phyloP scores from a whole-genome alignment of 2,888 invertebrate species.

The Trachelus iudaicus region DNA sequence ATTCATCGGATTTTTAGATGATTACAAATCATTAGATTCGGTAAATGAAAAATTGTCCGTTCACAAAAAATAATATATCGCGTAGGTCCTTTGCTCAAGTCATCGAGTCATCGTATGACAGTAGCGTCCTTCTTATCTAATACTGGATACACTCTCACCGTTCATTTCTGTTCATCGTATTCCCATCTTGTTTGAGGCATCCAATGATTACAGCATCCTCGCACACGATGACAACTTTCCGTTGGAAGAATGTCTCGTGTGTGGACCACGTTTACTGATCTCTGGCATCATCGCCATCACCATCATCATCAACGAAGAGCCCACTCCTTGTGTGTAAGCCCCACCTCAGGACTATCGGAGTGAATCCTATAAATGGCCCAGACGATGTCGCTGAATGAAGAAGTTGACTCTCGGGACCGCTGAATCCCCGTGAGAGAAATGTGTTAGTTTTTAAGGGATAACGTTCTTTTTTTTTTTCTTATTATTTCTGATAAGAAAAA shows the following conservation, averaged over 20 bases:
- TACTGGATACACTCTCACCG: not conserved
- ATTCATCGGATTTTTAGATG: not conserved
- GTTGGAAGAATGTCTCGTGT: slow-evolving; percentile 44
- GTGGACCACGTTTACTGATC: slow-evolving; percentile 48
- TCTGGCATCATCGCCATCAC: not conserved
- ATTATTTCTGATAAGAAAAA: not conserved
- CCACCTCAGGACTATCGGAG: slow-evolving; percentile 49
- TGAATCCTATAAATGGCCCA: slow-evolving; percentile 66
- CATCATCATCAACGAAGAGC: not conserved
- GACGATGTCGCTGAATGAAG: slow-evolving; percentile 44
- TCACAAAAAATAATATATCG: not conserved
- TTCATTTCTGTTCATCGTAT: not conserved
- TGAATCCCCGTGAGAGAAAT: slow-evolving; percentile 50
- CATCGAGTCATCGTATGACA: not conserved
- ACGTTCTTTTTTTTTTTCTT: slow-evolving; percentile 10
- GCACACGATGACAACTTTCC: slow-evolving; percentile 22
- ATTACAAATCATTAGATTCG: not conserved
- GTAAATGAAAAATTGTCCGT: not conserved
- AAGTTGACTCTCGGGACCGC: slow-evolving; percentile 53
- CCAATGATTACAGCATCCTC: slow-evolving; percentile 52
- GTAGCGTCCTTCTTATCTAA: not conserved
- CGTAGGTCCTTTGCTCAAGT: not conserved
- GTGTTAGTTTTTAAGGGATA: slow-evolving; percentile 49
- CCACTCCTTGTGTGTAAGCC: slow-evolving; percentile 12
- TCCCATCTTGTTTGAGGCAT: slow-evolving; percentile 10